A percentile compares a stretch with the other conserved stretches of the same genome.
Evolutionary conservation across 2,113 vertebrate species (phyloP).

Genomic region (Dunckerocampus dactyliophorus): DNA sequence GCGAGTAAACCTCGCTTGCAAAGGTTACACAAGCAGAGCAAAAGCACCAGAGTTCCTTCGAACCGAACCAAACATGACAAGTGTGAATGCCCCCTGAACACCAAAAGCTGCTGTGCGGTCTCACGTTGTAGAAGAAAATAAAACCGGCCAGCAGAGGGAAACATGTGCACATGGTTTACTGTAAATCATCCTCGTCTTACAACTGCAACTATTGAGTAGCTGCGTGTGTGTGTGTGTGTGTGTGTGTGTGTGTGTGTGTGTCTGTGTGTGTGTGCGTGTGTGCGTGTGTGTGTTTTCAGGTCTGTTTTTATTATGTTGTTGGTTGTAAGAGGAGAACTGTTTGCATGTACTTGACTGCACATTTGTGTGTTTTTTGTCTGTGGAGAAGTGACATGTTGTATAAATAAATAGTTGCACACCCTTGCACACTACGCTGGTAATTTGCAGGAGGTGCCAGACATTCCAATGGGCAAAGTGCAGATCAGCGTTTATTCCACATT

Average conservation of each 20-base stretch:
- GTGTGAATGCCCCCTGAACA: too few species aligned
- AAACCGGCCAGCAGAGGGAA: constrained; percentile 59
- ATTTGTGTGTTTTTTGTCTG: background rate
- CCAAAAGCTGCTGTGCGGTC: too few species aligned
- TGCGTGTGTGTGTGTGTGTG: constrained; percentile 7
- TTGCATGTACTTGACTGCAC: too few species aligned
- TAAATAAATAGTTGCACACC: constrained; percentile 16
- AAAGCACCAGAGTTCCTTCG: too few species aligned
- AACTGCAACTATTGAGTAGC: too few species aligned
- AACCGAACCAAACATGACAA: too few species aligned
- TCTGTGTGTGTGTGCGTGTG: constrained; percentile 8
- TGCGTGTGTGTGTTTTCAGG: constrained; percentile 8
- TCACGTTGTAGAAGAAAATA: background rate
- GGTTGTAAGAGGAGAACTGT: too few species aligned
- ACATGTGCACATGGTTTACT: constrained; percentile 28
- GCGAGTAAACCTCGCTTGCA: too few species aligned
- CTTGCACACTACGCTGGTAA: constrained; percentile 29
- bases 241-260: constrained; percentile 11
- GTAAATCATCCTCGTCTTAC: background rate
- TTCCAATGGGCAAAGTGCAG: constrained; percentile 17
- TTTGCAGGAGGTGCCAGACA: constrained; percentile 44
- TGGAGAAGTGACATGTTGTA: constrained; percentile 37
- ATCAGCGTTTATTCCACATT: constrained; percentile 53
- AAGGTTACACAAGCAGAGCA: too few species aligned
- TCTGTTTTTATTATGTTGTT: too few species aligned